Evolutionary conservation across 1,140 invertebrate species (phyloP), one percentile per base, ranked within the genome.

Genomic region (Augochlora pura): DNA sequence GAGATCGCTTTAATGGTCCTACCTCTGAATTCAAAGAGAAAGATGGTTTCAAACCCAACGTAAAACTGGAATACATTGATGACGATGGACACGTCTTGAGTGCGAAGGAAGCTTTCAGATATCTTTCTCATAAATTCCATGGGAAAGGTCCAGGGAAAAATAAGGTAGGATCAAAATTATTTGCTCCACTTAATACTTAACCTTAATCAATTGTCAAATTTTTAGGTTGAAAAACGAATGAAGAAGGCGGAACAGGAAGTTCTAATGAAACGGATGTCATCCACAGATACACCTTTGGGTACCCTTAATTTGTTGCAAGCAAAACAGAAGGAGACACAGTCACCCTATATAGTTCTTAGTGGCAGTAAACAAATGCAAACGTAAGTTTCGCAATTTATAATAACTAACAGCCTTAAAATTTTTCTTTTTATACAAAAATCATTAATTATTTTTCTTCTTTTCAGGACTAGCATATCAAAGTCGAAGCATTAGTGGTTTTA

Each of bases 101-200:
- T 86, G 95, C 96, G 39, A 99, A 99, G 92, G 99, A 99, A 94
- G 99, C 99, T 23, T 99, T 99, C 93, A 94, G 97, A 85, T 97
- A 98, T 94, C 93, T 99, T 21, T 98, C 97, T 23, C 98, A 99
- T 91, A 99, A 99, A 93, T 99, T 99, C 92, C 99, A 99, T 94
- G 99, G 99, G 27, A 99, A 99, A 94, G 98, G 98, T 23, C 98
- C 98, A 12, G 99, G 99, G 64, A 99, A 99, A 92, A 99, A 99
- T 94, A 99, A 99, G 93, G 95, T 96, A 59, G 9, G 21, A 16
- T 38, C 38, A 46, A 46, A 46, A 9, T 12, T 14, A 46, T 46
- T 10, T 46, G 10, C 10, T 46, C 9, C 14, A 10, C 14, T 12
- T 46, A 46, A 46, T 14, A 46, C 14, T 46, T 46, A 0, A 14